Base-by-base conservation (phyloP, 2,797 vertebrate genomes). In the Tympanoctomys barrerae region DNA sequence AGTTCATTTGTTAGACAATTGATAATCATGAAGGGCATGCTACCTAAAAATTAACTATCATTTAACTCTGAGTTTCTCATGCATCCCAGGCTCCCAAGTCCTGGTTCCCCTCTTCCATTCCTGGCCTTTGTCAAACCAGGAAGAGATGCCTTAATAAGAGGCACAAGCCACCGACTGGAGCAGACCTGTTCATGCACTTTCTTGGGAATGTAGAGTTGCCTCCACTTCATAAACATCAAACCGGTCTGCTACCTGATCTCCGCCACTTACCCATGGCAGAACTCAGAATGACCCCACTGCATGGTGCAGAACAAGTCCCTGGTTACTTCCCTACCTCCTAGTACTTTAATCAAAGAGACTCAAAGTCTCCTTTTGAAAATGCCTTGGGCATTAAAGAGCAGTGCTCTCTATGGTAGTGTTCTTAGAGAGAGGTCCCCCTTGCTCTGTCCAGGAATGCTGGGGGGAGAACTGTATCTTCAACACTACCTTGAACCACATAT, bases 131-230 rank as follows among this genome's bases (percentile, higher is more conserved):
- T 82, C 95, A 94, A 97, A 97, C 95, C 92, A 96, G 92, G 92
- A 97, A 80, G 96, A 95, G 83, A 97, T 96, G 90, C 94, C 95
- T 97, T 97, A 95, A 97, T 98, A 95, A 97, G 95, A 96, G 97
- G 91, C 91, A 91, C 46, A 39, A 96, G 91, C 87, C 87, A 92
- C 87, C 87, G 92, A 94, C n/a, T 54, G 93, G 79, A 97, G 95
- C 95, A 97, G 94, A 85, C 89, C 91, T 90, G 89, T 96, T 97
- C 89, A 96, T 57, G 96, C 49, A 93, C 89, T 92, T 96, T 2
- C 21, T 96, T 94, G 89, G 96, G 95, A 97, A 96, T 89, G 96
- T 0, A 62, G 24, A 61, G n/a, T 89, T 33, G 57, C 64, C 21
- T 57, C 73, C 21, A 80, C 77, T 91, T 97, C 97, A 73, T 64